Conservation (phyloP, 2,888 invertebrate species). For the Tenthredo mesomela region DNA sequence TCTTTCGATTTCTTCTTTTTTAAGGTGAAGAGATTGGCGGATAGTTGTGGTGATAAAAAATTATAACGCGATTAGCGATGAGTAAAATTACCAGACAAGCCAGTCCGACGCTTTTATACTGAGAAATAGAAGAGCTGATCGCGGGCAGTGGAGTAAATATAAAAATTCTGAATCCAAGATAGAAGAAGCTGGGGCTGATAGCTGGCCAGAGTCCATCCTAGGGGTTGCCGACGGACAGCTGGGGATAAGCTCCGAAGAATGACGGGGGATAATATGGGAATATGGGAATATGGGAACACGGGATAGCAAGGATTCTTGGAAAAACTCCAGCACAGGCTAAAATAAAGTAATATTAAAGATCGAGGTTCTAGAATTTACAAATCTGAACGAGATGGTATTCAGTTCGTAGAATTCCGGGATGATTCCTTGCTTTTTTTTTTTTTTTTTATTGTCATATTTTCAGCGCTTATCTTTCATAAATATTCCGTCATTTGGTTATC, state of each 20-base stretch:
- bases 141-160: neutral
- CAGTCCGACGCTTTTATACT: neutral
- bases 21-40: neutral
- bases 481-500: neutral
- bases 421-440: neutral
- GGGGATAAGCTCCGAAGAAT: constrained; percentile 44
- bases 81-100: neutral
- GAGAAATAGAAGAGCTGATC: neutral
- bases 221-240: constrained; percentile 50
- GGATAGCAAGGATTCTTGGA: neutral
- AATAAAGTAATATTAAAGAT: constrained; percentile 33
- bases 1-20: neutral
- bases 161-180: neutral
- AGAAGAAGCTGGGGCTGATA: constrained; percentile 20
- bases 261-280: constrained; percentile 50
- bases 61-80: neutral
- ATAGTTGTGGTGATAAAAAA: neutral
- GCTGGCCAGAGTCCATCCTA: constrained; percentile 27
- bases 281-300: constrained; percentile 44
- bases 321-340: neutral
- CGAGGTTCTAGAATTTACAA: constrained; percentile 12
- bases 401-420: neutral
- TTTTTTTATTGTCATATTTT: neutral
- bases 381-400: constrained; percentile 6
- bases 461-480: neutral